Percentiles rank a stretch among this genome's conserved stretches.
Conservation (phyloP, 2,797 vertebrate genomes). For the Spinus olivaceus region DNA sequence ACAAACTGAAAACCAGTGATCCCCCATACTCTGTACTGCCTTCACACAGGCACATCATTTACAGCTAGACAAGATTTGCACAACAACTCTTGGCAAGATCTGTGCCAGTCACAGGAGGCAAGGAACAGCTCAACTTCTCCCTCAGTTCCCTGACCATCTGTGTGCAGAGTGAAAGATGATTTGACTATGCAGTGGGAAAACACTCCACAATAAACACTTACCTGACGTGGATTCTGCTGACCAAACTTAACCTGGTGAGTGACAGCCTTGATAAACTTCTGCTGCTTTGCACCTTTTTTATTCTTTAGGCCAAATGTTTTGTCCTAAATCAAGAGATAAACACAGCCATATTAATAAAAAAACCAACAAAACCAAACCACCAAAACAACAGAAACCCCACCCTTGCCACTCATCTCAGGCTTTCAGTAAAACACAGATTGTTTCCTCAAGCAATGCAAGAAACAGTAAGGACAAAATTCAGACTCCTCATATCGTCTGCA, state of each 20-base stretch:
- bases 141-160: neutral
- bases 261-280: slow-evolving; percentile 97
- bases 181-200: neutral
- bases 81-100: neutral
- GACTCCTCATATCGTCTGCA: neutral
- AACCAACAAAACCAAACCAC: too few relatives aligned
- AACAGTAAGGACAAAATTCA: neutral
- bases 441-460: neutral
- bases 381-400: neutral
- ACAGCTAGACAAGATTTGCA: neutral
- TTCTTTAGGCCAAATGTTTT: slow-evolving; percentile 99
- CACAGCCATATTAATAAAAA: neutral
- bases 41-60: neutral
- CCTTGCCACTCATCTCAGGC: neutral
- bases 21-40: too few relatives aligned
- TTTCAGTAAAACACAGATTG: neutral
- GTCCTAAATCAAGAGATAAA: slow-evolving; percentile 77
- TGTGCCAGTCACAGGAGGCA: neutral
- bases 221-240: slow-evolving; percentile 80
- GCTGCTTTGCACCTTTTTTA: slow-evolving; percentile 97
- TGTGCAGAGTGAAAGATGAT: rapidly evolving
- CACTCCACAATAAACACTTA: slow-evolving; percentile 19
- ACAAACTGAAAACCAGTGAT: neutral
- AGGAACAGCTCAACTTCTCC: neutral
- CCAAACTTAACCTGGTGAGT: slow-evolving; percentile 93